Base-by-base conservation (phyloP, 2,797 vertebrate genomes). In the Silurus aristotelis region DNA sequence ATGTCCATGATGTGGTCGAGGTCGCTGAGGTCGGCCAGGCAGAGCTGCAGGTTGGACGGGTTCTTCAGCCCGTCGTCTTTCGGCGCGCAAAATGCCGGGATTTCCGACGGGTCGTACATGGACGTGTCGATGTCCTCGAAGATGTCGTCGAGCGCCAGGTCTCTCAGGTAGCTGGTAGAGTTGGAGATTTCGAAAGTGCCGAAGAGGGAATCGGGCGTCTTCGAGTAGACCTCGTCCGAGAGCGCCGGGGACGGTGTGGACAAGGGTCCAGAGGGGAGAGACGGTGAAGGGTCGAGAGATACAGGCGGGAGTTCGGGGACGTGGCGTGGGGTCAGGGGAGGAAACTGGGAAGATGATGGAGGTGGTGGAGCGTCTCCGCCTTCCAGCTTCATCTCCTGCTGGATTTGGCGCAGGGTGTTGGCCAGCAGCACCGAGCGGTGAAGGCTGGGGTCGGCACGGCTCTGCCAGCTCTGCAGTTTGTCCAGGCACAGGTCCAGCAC, bases 51-150 rank as follows among this genome's bases (percentile, higher is more conserved):
- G 91, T 94, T 92, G 3, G 79, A 67, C 63, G 31, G 63, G 79
- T 56, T 81, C 79, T 81, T 81, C 46, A 31, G 14, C 1, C 77
- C 71, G 3, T 52, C 63, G 1, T 83, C 87, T 85, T 90, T 87
- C 6, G 85, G 81, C 0, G 64, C 61, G 79, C 89, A 90, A 27
- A 92, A 86, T 0, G 93, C 90, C 22, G 93, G 93, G 9, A 95
- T 92, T 88, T 96, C 95, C 1, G 94, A 94, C 0, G 93, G 92
- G 86, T 96, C 95, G 3, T 95, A 96, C 95, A 96, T 96, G 5
- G 95, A 96, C 64, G 95, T 96, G 90, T 96, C 95, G 58, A 96
- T 96, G 90, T 96, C 95, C 87, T 96, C 95, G 86, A 96, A 96
- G 88, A 96, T 96, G 91, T 96, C 95, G 83, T 96, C 95, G 83